Evolutionary conservation across 2,888 invertebrate species (phyloP).

Genomic region (Tetranychus piercei): DNA sequence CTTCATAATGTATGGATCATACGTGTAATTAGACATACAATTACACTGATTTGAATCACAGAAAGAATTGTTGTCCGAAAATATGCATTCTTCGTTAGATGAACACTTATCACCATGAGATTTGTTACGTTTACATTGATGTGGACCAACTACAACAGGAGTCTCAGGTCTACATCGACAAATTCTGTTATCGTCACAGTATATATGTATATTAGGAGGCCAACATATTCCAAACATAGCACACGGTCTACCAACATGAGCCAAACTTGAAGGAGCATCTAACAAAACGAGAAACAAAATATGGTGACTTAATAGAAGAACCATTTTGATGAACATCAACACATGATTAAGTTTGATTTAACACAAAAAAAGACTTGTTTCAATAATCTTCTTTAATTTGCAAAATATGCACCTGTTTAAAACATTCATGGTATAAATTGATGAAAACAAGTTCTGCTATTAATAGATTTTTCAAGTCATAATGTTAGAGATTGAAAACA

Average conservation of each 20-base stretch:
- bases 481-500: too few species aligned
- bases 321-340: too few species aligned
- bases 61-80: not conserved
- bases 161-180: conserved; percentile 8
- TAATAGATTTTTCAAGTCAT: too few species aligned
- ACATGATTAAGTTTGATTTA: too few species aligned
- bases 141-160: not conserved
- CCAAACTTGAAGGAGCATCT: not conserved
- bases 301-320: too few species aligned
- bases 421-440: too few species aligned
- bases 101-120: not conserved
- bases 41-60: not conserved
- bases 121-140: conserved; percentile 5
- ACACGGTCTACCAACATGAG: not conserved
- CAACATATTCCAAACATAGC: not conserved
- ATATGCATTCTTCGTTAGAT: not conserved
- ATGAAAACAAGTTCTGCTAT: too few species aligned
- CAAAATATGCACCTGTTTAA: too few species aligned
- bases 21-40: conserved; percentile 1
- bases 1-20: not conserved
- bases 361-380: too few species aligned
- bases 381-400: too few species aligned
- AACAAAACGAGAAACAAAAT: too few species aligned
- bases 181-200: conserved; percentile 1
- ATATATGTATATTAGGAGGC: conserved; percentile 7